Base-by-base conservation (phyloP, 1,140 invertebrate species). In the Drosophila setifemur region DNA sequence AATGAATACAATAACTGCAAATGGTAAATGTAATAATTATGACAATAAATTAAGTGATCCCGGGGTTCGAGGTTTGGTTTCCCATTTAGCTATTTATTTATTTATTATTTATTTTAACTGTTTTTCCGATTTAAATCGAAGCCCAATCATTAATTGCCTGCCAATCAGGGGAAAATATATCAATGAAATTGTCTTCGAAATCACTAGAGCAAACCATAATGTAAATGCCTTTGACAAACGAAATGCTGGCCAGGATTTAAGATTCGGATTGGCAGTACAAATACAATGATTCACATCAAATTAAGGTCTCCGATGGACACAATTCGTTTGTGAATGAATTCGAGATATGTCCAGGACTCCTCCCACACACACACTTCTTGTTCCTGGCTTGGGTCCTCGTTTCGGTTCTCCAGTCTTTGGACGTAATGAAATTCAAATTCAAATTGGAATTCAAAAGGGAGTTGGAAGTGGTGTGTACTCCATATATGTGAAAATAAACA, bases 11-110 rank as follows among this genome's bases (percentile, higher is more conserved):
- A 77, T 67, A 53, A 61, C 35, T 49, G 54, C 54, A 58, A 47
- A 45, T 21, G 48, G 37, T 39, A 55, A 49, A 71, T 71, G 68
- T 50, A 43, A 68, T 61, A 72, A 78, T 77, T 61, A 77, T 73
- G 70, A 63, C 50, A 61, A 77, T 77, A 47, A 72, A 71, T 72
- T 61, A 60, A 71, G 54, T 21, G 33, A 6, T 9, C 40, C n/a
- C 11, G 33, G 12, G 28, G n/a, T n/a, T n/a, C n/a, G n/a, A 37
- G 23, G 2, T 9, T 21, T 11, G 29, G n/a, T n/a, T 25, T 14
- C 16, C 12, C 23, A 26, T 19, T 4, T 61, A 37, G 16, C 25
- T 60, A 28, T 63, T 23, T 40, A 49, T 39, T 26, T 47, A 55
- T 55, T 63, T 61, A 61, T 61, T 25, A 6, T 5, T 40, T 40